These are phyloP conservation scores for Chionomys nivalis DNA, from an alignment of 2,113 vertebrate genomes.

Conservation along the genomic window DNA sequence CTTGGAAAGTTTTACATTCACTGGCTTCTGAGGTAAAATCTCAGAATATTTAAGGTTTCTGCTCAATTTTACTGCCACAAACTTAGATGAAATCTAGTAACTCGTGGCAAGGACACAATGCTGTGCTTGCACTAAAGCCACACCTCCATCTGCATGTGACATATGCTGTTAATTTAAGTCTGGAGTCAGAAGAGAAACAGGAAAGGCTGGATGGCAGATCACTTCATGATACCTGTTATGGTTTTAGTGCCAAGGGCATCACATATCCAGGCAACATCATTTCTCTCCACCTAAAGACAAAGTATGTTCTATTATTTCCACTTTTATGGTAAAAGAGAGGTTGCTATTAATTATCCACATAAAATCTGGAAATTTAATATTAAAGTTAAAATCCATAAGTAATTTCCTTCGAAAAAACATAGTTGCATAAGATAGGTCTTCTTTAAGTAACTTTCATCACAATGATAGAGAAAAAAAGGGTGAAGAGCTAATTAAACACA, in stretches of 20 bases:
- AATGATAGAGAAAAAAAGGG: background rate
- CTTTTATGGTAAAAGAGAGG: background rate
- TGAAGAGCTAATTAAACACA: background rate
- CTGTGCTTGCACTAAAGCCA: no score
- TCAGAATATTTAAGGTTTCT: background rate
- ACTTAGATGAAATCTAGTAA: background rate
- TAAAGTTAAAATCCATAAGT: background rate
- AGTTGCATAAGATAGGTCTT: background rate
- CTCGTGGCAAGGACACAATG: background rate
- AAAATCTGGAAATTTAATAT: background rate
- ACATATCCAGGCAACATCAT: no score
- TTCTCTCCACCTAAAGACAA: background rate
- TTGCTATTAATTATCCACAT: background rate
- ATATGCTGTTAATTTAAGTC: background rate
- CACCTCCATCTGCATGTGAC: background rate
- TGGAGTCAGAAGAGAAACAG: background rate
- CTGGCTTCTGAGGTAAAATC: background rate
- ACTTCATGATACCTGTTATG: no score
- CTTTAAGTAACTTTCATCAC: background rate
- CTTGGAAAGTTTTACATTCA: background rate
- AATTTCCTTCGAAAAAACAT: background rate
- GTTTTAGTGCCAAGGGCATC: no score
- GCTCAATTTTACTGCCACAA: no score
- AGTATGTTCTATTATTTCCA: background rate
- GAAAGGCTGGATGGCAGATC: background rate